A percentile compares a stretch with the other conserved stretches of the same genome.
phyloP scores from a whole-genome alignment of 2,888 invertebrate genomes.

The Calliscelio sp. region DNA sequence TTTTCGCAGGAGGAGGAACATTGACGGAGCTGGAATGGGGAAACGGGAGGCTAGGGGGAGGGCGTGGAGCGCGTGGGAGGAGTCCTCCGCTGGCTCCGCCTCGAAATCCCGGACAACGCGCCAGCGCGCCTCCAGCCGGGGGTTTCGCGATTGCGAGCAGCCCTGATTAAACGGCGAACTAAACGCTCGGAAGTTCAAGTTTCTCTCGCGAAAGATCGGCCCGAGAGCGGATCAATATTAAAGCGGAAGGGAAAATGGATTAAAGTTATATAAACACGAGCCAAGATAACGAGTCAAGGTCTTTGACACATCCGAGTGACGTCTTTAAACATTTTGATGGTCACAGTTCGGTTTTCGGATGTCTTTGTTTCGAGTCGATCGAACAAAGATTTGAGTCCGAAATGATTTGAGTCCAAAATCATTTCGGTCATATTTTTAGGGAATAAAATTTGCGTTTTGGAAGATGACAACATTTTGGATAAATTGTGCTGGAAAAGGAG shows the following conservation, averaged over 20 bases:
- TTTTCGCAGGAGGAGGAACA: too few species aligned
- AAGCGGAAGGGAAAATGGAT: slow-evolving; percentile 69
- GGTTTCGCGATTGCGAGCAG: slow-evolving; percentile 46
- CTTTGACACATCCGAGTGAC: slow-evolving; percentile 63
- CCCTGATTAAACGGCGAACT: slow-evolving; percentile 37
- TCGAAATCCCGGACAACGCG: slow-evolving; percentile 69
- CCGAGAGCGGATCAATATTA: slow-evolving; percentile 64
- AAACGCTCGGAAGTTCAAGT: slow-evolving; percentile 65
- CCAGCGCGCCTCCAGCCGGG: too few species aligned
- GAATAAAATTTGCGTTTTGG: too few species aligned
- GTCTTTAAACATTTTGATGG: too few species aligned
- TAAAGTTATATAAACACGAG: slow-evolving; percentile 65
- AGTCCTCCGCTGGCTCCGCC: slow-evolving; percentile 77
- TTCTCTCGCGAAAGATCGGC: slow-evolving; percentile 60
- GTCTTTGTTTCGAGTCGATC: too few species aligned
- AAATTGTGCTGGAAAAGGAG: too few species aligned
- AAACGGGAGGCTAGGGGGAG: slow-evolving; percentile 39
- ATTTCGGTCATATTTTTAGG: too few species aligned
- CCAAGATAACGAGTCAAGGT: slow-evolving; percentile 67
- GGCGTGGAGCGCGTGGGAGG: slow-evolving; percentile 75
- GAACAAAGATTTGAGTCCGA: too few species aligned
- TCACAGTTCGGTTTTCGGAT: too few species aligned
- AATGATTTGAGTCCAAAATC: too few species aligned
- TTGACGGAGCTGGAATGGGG: background rate
- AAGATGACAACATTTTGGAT: too few species aligned